Evolutionary conservation across 2,888 invertebrate genomes (phyloP).

Genomic region (Drosophila neotestacea): DNA sequence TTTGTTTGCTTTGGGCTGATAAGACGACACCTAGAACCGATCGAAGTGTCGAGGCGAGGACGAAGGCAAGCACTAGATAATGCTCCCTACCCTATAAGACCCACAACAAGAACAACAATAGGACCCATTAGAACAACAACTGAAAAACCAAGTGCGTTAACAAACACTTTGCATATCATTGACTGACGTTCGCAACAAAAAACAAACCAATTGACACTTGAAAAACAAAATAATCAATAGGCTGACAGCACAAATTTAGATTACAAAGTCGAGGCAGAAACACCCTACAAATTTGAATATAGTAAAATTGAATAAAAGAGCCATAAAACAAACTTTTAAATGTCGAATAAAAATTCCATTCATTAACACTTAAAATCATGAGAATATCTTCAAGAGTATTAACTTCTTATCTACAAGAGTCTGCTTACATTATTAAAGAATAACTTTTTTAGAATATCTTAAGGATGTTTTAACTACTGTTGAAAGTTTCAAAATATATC

Average conservation of each 20-base stretch:
- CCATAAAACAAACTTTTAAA: no score
- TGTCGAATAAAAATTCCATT: no score
- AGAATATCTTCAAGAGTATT: no score
- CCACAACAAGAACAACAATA: not conserved
- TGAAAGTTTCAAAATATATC: no score
- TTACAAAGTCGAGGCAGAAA: not conserved
- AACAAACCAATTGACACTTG: constrained; percentile 50
- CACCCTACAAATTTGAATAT: constrained; percentile 2
- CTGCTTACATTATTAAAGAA: not conserved
- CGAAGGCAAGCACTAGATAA: constrained; percentile 36
- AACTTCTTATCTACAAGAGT: not conserved
- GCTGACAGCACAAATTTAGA: constrained; percentile 7
- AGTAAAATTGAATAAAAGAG: not conserved
- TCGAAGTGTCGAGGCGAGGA: not conserved
- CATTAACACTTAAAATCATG: no score
- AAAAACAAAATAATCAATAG: constrained; percentile 64
- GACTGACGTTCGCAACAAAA: constrained; percentile 41
- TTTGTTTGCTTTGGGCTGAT: constrained; percentile 72
- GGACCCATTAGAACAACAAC: constrained; percentile 26
- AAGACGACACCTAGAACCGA: constrained; percentile 43
- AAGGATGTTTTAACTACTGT: no score
- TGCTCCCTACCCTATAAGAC: constrained; percentile 25
- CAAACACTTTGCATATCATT: constrained; percentile 76
- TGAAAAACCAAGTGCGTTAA: constrained; percentile 35
- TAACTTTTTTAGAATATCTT: no score